These are phyloP conservation scores for Melipona beecheii DNA, from an alignment of 2,888 invertebrate species.

Conservation along the genomic window DNA sequence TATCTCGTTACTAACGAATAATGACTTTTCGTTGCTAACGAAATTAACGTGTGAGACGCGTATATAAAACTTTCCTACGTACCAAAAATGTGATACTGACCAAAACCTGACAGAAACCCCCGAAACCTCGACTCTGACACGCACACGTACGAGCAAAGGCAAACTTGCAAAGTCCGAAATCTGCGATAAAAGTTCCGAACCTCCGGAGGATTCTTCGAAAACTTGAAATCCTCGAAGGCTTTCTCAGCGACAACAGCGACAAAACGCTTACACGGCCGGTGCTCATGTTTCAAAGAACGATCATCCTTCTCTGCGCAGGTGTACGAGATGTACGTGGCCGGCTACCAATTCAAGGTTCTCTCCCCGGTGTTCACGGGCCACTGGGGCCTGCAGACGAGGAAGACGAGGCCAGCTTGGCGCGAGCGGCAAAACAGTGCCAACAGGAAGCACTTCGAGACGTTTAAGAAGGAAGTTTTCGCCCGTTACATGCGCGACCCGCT, in stretches of 20 bases:
- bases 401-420: conserved; percentile 92
- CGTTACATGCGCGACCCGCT: conserved; percentile 90
- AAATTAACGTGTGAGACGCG: background rate
- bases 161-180: too few relatives aligned
- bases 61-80: background rate
- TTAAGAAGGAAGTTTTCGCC: conserved; percentile 93
- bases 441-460: conserved; percentile 91
- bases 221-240: background rate
- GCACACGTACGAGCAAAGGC: too few relatives aligned
- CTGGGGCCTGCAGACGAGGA: conserved; percentile 93
- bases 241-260: background rate
- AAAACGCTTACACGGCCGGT: too few relatives aligned
- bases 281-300: background rate
- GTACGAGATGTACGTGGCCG: conserved; percentile 95
- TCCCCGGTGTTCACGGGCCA: conserved; percentile 96
- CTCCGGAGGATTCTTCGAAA: background rate
- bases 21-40: background rate
- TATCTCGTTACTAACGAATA: background rate
- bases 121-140: too few relatives aligned
- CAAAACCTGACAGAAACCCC: too few relatives aligned
- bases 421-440: conserved; percentile 94
- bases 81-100: too few relatives aligned
- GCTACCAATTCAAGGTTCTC: conserved; percentile 94
- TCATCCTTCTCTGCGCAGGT: conserved; percentile 86
- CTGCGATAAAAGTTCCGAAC: background rate